Evolutionary conservation across 2,113 vertebrate species (phyloP).

Genomic region (Dendrocopos noguchii): DNA sequence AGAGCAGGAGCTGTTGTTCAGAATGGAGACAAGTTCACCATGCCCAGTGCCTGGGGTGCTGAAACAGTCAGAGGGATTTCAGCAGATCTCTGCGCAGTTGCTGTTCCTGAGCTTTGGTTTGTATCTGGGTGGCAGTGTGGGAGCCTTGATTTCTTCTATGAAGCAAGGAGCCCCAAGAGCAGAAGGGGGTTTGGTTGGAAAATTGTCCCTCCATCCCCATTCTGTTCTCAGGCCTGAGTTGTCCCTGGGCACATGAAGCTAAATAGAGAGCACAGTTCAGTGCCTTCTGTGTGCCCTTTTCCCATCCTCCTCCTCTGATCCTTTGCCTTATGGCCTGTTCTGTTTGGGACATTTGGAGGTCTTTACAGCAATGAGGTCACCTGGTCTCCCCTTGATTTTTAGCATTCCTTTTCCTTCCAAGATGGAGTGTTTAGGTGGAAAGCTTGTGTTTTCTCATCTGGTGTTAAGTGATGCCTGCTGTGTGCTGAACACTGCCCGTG

Average conservation of each 20-base stretch:
- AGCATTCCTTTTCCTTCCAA: too few relatives aligned
- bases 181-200: too few relatives aligned
- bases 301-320: not conserved
- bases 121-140: too few relatives aligned
- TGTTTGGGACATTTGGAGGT: not conserved
- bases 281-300: too few relatives aligned
- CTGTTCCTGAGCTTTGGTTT: not conserved
- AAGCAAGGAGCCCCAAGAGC: too few relatives aligned
- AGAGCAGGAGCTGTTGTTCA: not conserved
- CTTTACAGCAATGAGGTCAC: not conserved
- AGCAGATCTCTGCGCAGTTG: not conserved
- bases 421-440: not conserved
- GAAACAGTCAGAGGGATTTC: not conserved
- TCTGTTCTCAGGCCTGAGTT: too few relatives aligned
- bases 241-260: too few relatives aligned
- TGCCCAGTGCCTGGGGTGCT: not conserved
- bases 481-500: not conserved
- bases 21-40: not conserved
- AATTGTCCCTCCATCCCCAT: too few relatives aligned
- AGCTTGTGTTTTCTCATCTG: not conserved
- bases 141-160: too few relatives aligned
- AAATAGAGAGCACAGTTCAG: too few relatives aligned
- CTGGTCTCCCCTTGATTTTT: not conserved
- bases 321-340: not conserved
- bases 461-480: not conserved